Evolutionary conservation across 1,140 invertebrate species (phyloP).

Genomic region (Heliconius hewitsoni): DNA sequence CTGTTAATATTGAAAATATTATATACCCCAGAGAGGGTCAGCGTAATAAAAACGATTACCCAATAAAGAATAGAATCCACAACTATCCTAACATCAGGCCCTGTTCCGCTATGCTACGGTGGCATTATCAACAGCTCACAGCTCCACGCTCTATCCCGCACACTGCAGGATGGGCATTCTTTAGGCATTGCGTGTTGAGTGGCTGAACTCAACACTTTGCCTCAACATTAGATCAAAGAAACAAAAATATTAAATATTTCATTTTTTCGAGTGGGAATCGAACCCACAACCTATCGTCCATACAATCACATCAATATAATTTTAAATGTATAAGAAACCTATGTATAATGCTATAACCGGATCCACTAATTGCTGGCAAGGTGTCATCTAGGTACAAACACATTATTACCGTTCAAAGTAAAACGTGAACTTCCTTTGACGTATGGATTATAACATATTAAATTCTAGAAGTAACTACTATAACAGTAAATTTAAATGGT

Average conservation of each 20-base stretch:
- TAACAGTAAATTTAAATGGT: not conserved
- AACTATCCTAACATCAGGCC: not conserved
- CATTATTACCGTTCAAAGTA: constrained; percentile 1
- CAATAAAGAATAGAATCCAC: not conserved
- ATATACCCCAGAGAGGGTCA: no score
- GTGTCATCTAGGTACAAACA: constrained; percentile 17
- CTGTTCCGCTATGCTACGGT: not conserved
- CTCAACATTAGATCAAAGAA: no score
- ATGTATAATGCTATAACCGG: not conserved
- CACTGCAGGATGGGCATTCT: no score
- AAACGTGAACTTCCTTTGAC: constrained; percentile 15
- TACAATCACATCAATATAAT: no score
- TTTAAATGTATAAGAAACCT: not conserved
- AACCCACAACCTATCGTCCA: no score
- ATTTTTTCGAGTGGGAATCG: no score
- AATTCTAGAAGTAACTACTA: not conserved
- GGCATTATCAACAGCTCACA: not conserved
- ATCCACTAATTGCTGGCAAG: constrained; percentile 20
- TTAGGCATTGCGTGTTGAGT: no score
- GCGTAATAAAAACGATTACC: not conserved
- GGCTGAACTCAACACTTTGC: no score
- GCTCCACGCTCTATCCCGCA: no score
- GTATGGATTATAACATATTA: constrained; percentile 8
- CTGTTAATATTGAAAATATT: no score
- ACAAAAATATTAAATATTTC: no score